phyloP scores from a whole-genome alignment of 2,113 vertebrate species.

The Athene noctua region DNA sequence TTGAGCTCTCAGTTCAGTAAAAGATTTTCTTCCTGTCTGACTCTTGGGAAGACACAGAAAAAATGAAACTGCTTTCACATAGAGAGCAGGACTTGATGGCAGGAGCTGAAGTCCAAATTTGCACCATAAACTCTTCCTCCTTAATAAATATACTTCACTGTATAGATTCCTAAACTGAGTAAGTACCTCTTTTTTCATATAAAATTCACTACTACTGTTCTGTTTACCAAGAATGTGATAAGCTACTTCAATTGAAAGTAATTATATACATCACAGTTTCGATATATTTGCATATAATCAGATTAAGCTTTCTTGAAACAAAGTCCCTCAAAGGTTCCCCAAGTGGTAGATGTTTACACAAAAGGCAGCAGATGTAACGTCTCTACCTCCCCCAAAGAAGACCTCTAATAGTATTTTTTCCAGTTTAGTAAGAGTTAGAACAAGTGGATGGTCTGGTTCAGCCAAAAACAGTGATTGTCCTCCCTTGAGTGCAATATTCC shows the following conservation, averaged over 20 bases:
- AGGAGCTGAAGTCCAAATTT: neutral
- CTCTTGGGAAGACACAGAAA: neutral
- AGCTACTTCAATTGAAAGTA: neutral
- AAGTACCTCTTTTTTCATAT: neutral
- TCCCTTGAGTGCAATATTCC: neutral
- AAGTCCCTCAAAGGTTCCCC: neutral
- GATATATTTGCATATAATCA: neutral
- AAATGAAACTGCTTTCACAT: neutral
- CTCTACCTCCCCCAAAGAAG: accelerated
- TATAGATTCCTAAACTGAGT: neutral
- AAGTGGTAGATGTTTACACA: neutral
- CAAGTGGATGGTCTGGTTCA: neutral
- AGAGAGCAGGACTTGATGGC: neutral
- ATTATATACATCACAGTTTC: neutral
- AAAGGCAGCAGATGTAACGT: neutral
- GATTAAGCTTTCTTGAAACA: neutral
- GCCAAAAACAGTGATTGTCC: neutral
- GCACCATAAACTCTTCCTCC: neutral
- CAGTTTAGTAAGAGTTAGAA: neutral
- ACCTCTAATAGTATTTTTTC: neutral
- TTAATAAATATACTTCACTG: neutral
- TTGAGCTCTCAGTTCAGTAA: neutral
- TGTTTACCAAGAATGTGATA: neutral
- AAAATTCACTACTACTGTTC: neutral
- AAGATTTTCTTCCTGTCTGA: neutral